These are phyloP conservation scores for Macrosiphum euphorbiae DNA, from an alignment of 2,888 invertebrate genomes.

Conservation along the genomic window DNA sequence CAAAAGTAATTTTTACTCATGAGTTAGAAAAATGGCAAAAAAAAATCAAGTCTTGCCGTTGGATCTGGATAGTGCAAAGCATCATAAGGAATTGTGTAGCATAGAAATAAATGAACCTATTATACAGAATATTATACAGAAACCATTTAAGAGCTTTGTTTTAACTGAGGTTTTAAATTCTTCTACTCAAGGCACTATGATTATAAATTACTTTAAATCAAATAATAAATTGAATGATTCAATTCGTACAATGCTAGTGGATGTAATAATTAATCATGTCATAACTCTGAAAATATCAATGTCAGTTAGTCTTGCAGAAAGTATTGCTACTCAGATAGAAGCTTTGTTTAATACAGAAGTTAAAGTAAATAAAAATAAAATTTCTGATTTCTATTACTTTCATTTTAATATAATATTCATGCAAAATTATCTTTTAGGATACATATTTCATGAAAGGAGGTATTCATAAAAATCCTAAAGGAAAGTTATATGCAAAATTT, in stretches of 20 bases:
- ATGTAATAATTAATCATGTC: slow-evolving; percentile 15
- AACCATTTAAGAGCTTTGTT: neutral
- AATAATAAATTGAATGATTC: slow-evolving; percentile 29
- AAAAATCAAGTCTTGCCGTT: too few relatives aligned
- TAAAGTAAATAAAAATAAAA: neutral
- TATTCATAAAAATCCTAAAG: slow-evolving; percentile 13
- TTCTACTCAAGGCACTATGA: slow-evolving; percentile 31
- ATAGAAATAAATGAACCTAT: too few relatives aligned
- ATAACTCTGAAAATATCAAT: slow-evolving; percentile 21
- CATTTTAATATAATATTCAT: neutral
- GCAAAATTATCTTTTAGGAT: slow-evolving; percentile 29
- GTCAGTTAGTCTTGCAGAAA: neutral
- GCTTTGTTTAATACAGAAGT: slow-evolving; percentile 22
- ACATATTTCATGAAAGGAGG: slow-evolving; percentile 41
- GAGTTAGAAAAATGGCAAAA: too few relatives aligned
- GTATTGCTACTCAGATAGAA: slow-evolving; percentile 8
- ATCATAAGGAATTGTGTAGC: too few relatives aligned
- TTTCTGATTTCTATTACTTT: too few relatives aligned
- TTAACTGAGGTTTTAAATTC: neutral
- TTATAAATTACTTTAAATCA: slow-evolving; percentile 24
- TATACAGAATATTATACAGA: too few relatives aligned
- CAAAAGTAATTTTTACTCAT: too few relatives aligned
- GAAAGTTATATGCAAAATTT: slow-evolving; percentile 5
- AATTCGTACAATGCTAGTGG: slow-evolving; percentile 5
- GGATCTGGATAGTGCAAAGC: too few relatives aligned